phyloP scores from a whole-genome alignment of 2,888 invertebrate genomes.

The Troides aeacus region DNA sequence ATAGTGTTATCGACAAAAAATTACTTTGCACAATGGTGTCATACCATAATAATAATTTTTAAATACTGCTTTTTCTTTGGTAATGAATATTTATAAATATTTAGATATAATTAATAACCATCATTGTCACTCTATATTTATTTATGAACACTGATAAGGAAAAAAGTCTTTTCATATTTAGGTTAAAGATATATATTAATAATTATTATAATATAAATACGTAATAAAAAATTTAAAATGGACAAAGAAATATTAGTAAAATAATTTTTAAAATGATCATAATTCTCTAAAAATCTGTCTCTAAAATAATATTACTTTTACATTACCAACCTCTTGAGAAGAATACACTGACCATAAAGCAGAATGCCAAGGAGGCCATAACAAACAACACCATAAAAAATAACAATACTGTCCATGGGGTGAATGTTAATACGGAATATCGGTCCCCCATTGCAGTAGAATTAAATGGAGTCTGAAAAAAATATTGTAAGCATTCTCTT shows the following conservation, averaged over 20 bases:
- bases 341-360: conserved; percentile 89
- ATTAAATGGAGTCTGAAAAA: conserved; percentile 73
- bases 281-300: too few relatives aligned
- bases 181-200: background rate
- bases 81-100: too few relatives aligned
- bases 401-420: conserved; percentile 83
- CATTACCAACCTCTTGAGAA: conserved; percentile 86
- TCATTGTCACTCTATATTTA: too few relatives aligned
- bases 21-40: background rate
- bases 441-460: conserved; percentile 60
- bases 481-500: background rate
- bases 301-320: background rate
- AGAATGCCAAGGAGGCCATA: conserved; percentile 85
- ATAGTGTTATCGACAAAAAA: background rate
- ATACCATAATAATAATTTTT: background rate
- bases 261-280: background rate
- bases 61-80: too few relatives aligned
- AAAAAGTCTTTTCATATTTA: too few relatives aligned
- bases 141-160: too few relatives aligned
- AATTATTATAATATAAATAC: background rate
- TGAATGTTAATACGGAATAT: conserved; percentile 84
- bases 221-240: background rate
- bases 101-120: too few relatives aligned
- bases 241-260: background rate
- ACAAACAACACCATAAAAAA: conserved; percentile 87